Evolutionary conservation across 1,140 invertebrate species (phyloP).

Genomic region (Piezodorus guildinii): DNA sequence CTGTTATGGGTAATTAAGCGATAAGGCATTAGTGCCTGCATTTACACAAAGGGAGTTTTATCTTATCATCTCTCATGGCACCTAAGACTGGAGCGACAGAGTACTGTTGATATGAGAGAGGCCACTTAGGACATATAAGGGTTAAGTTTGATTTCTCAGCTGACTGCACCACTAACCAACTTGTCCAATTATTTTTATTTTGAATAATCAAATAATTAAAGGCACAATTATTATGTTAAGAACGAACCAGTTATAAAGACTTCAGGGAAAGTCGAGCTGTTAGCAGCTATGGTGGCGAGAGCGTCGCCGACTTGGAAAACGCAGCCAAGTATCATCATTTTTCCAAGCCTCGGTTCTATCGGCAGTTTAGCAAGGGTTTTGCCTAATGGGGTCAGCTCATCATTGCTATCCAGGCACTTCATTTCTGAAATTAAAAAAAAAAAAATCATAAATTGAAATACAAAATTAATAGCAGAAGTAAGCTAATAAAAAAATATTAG

Average conservation of each 20-base stretch:
- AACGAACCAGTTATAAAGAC: conserved; percentile 26
- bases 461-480: not conserved
- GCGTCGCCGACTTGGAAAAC: conserved; percentile 81
- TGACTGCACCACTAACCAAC: no score
- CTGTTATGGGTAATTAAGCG: no score
- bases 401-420: conserved; percentile 73
- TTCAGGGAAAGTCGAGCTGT: conserved; percentile 42
- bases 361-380: conserved; percentile 84
- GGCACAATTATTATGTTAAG: not conserved
- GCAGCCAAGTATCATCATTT: conserved; percentile 86
- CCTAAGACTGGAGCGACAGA: no score
- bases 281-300: conserved; percentile 84
- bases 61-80: no score
- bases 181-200: no score
- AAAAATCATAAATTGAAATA: conserved; percentile 13
- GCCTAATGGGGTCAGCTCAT: conserved; percentile 80
- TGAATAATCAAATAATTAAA: not conserved
- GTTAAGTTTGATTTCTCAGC: no score
- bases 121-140: no score
- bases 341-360: conserved; percentile 83
- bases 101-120: no score
- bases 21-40: no score
- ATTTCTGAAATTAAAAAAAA: conserved; percentile 52
- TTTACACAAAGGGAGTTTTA: no score
- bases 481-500: not conserved